A percentile compares a stretch with the other conserved stretches of the same genome.
phyloP scores from a whole-genome alignment of 2,113 vertebrate genomes.

The Cyrtonyx montezumae region DNA sequence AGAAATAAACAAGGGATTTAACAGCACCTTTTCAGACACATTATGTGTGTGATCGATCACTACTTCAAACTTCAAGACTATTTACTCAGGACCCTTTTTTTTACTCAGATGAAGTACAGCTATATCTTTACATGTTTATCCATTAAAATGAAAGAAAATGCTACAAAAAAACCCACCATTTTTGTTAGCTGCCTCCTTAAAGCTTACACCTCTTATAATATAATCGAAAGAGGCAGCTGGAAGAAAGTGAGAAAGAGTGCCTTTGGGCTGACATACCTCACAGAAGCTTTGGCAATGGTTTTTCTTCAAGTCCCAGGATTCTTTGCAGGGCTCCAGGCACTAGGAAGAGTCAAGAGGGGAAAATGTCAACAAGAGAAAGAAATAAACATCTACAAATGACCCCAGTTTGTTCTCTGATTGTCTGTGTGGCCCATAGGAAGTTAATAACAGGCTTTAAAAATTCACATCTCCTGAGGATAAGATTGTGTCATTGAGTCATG shows the following conservation, averaged over 20 bases:
- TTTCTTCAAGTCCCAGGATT: slow-evolving; percentile 90
- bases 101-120: not conserved
- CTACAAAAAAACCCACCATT: not conserved
- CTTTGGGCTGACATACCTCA: slow-evolving; percentile 84
- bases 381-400: not conserved
- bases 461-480: slow-evolving; percentile 16
- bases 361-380: not conserved
- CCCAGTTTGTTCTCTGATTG: not conserved
- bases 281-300: slow-evolving; percentile 94
- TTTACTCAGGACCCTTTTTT: accelerated
- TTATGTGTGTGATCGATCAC: not conserved
- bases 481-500: slow-evolving; percentile 23
- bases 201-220: not conserved
- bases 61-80: not conserved
- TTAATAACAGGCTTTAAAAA: slow-evolving; percentile 37
- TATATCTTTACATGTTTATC: not conserved
- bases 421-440: slow-evolving; percentile 1
- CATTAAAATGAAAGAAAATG: not conserved
- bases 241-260: slow-evolving; percentile 38
- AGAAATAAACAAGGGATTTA: not conserved
- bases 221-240: slow-evolving; percentile 4
- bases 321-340: slow-evolving; percentile 98
- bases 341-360: slow-evolving; percentile 67
- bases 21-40: not conserved
- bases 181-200: not conserved